Evolutionary conservation across 2,888 invertebrate genomes (phyloP).

Genomic region (Rhorus exstirpatorius): DNA sequence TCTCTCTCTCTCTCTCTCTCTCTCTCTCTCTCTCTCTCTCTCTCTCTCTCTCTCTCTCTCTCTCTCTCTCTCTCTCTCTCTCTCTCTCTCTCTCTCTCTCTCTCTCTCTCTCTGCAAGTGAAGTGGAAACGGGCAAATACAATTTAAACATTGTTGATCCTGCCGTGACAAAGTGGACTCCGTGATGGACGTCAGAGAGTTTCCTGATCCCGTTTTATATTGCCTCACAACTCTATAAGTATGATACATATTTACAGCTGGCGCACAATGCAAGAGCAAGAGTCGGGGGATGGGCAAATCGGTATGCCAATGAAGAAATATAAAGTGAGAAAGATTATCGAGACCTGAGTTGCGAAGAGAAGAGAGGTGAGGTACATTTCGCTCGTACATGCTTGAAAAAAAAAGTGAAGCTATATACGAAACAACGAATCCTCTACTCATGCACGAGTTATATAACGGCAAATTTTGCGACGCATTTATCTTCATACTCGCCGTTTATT

Average conservation of each 20-base stretch:
- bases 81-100: constrained; percentile 13
- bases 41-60: constrained; percentile 1
- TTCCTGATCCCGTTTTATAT: constrained; percentile 41
- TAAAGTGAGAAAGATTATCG: constrained; percentile 40
- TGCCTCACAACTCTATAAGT: constrained; percentile 52
- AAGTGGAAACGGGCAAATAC: constrained; percentile 76
- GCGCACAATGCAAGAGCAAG: constrained; percentile 26
- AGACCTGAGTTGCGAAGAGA: constrained; percentile 1
- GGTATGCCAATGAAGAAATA: constrained; percentile 20
- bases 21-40: constrained; percentile 7
- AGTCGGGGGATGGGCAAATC: constrained; percentile 12
- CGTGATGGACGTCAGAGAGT: constrained; percentile 79
- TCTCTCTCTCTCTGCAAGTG: constrained; percentile 40
- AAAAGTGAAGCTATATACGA: neutral
- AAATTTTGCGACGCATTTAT: constrained; percentile 74
- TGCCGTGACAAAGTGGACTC: constrained; percentile 81
- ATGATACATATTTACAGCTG: constrained; percentile 12
- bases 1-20: constrained; percentile 4
- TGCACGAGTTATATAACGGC: constrained; percentile 72
- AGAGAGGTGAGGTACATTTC: neutral
- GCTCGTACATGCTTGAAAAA: neutral
- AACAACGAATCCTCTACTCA: too few relatives aligned
- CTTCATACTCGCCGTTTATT: constrained; percentile 71
- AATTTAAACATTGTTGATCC: constrained; percentile 82
- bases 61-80: constrained; percentile 6